A percentile compares a stretch with the other conserved stretches of the same genome.
Evolutionary conservation across 1,140 invertebrate species (phyloP).

Genomic region (Hetaerina americana): DNA sequence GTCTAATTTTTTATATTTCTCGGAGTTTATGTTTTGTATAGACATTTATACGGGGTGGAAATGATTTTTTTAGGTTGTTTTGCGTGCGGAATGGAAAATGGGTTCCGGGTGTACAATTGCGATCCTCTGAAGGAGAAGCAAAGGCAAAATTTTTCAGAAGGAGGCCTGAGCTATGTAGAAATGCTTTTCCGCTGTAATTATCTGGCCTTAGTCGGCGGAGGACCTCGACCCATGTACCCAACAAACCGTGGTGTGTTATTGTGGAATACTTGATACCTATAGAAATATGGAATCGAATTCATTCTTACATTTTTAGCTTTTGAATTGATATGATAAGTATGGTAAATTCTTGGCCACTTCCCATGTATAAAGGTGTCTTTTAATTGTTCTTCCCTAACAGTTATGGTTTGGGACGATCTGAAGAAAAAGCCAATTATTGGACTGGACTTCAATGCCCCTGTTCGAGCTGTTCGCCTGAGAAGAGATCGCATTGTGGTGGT

Average conservation of each 20-base stretch:
- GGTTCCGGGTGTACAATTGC: slow-evolving; percentile 94
- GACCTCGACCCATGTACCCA: slow-evolving; percentile 80
- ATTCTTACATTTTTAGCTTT: too few relatives aligned
- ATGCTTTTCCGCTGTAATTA: slow-evolving; percentile 98
- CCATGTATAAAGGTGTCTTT: not conserved
- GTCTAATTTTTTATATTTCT: slow-evolving; percentile 4
- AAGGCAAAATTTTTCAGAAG: slow-evolving; percentile 77
- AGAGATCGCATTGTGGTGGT: slow-evolving; percentile 93
- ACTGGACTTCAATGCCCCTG: slow-evolving; percentile 83
- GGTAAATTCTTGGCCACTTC: too few relatives aligned
- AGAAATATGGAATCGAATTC: too few relatives aligned
- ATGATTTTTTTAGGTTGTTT: slow-evolving; percentile 72
- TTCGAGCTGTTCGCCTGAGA: slow-evolving; percentile 77
- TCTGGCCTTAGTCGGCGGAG: slow-evolving; percentile 88
- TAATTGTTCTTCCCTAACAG: slow-evolving; percentile 31
- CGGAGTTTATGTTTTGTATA: slow-evolving; percentile 19
- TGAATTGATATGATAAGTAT: too few relatives aligned
- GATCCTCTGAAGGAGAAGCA: slow-evolving; percentile 96
- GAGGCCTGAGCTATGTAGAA: slow-evolving; percentile 86
- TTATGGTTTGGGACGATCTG: slow-evolving; percentile 96
- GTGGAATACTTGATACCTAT: not conserved
- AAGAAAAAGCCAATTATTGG: slow-evolving; percentile 88
- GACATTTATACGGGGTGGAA: slow-evolving; percentile 17
- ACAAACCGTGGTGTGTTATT: slow-evolving; percentile 62
- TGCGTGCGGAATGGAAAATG: slow-evolving; percentile 91